These are phyloP conservation scores for Tuta absoluta DNA, from an alignment of 2,888 invertebrate species.

Conservation along the genomic window DNA sequence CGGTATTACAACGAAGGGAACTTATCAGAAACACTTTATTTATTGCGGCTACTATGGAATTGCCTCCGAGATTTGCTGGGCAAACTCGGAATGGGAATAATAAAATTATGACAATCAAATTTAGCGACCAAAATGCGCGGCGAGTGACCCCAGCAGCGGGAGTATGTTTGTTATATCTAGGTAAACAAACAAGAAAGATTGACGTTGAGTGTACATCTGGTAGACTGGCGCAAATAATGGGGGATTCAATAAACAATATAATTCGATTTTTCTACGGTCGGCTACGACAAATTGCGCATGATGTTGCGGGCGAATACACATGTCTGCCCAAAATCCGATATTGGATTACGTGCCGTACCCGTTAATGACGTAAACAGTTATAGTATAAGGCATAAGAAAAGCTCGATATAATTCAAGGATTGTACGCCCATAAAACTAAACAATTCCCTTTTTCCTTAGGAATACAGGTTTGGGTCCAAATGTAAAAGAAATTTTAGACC, in stretches of 20 bases:
- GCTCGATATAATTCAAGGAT: too few species aligned
- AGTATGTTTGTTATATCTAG: conserved; percentile 75
- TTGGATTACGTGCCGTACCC: conserved; percentile 24
- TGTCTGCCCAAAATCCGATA: conserved; percentile 21
- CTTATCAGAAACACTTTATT: conserved; percentile 30
- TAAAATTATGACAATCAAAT: conserved; percentile 74
- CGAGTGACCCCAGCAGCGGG: conserved; percentile 67
- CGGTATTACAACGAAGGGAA: conserved; percentile 11
- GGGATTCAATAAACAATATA: conserved; percentile 74
- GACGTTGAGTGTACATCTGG: conserved; percentile 80
- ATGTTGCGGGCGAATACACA: conserved; percentile 44
- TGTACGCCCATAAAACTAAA: too few species aligned
- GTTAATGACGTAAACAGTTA: conserved; percentile 21
- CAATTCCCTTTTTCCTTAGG: too few species aligned
- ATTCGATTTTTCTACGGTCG: conserved; percentile 70
- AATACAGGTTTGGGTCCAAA: too few species aligned
- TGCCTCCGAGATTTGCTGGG: conserved; percentile 48
- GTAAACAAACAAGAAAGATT: conserved; percentile 78
- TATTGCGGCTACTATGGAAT: conserved; percentile 42
- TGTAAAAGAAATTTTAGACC: too few species aligned
- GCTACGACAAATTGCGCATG: conserved; percentile 68
- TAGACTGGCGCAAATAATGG: conserved; percentile 75
- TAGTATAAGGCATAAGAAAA: too few species aligned
- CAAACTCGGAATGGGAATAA: conserved; percentile 46
- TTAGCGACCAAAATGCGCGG: conserved; percentile 61